Percentiles rank a stretch among this genome's conserved stretches.
Conservation (phyloP, 2,113 vertebrate genomes). For the Halichoeres trimaculatus region DNA sequence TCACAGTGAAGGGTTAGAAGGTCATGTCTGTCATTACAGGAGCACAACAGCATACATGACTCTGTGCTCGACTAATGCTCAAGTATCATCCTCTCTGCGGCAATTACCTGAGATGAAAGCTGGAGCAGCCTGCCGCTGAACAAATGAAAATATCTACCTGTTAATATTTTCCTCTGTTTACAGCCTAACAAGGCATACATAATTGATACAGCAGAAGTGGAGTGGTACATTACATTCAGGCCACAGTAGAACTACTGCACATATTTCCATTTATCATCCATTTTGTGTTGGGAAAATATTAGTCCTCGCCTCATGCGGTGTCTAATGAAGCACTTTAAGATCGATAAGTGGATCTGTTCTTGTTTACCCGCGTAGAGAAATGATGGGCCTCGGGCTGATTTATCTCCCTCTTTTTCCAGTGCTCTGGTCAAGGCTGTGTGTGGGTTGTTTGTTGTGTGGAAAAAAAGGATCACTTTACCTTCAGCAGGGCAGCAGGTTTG, state of each 20-base stretch:
- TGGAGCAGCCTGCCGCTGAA: conserved; percentile 40
- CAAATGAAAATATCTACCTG: conserved; percentile 60
- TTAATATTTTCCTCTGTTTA: conserved; percentile 60
- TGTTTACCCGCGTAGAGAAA: conserved; percentile 49
- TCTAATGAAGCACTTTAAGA: conserved; percentile 68
- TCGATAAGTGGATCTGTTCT: conserved; percentile 61
- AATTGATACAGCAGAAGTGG: conserved; percentile 42
- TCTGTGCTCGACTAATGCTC: conserved; percentile 56
- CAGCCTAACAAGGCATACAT: conserved; percentile 35
- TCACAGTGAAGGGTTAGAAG: conserved; percentile 74
- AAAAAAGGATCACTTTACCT: conserved; percentile 54
- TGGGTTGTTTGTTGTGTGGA: conserved; percentile 22
- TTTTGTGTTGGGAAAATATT: conserved; percentile 50
- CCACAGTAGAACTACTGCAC: conserved; percentile 20
- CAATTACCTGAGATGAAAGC: conserved; percentile 67
- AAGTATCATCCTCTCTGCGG: conserved; percentile 29
- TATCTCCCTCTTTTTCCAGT: conserved; percentile 1
- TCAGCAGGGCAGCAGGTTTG: conserved; percentile 56
- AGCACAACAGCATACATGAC: conserved; percentile 46
- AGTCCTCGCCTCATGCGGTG: conserved; percentile 17
- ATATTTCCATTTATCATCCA: conserved; percentile 48
- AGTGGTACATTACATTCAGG: conserved; percentile 30
- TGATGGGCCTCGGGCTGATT: conserved; percentile 32
- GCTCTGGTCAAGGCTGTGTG: conserved; percentile 16
- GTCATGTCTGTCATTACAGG: conserved; percentile 69